These are phyloP conservation scores for Streptopelia turtur DNA, from an alignment of 2,797 vertebrate species.

Conservation along the genomic window DNA sequence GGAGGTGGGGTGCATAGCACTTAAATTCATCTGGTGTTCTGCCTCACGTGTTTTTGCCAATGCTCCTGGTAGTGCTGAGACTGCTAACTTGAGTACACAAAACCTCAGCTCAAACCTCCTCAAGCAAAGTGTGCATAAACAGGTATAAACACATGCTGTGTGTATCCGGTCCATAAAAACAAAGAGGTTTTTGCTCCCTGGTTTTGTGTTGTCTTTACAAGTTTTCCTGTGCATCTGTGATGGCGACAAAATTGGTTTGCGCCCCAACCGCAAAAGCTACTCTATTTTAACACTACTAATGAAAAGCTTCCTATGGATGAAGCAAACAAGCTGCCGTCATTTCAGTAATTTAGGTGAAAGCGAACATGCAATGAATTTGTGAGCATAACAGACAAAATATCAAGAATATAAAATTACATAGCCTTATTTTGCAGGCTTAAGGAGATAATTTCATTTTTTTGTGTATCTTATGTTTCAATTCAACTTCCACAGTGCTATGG, in stretches of 20 bases:
- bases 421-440: neutral
- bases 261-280: rapidly evolving
- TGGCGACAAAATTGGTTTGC: neutral
- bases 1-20: rapidly evolving
- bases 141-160: rapidly evolving
- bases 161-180: neutral
- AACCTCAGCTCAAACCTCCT: rapidly evolving
- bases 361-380: neutral
- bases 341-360: neutral
- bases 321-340: neutral
- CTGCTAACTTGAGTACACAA: rapidly evolving
- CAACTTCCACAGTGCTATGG: neutral
- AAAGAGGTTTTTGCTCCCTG: neutral
- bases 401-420: neutral
- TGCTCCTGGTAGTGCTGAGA: neutral
- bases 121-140: rapidly evolving
- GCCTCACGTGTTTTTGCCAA: neutral
- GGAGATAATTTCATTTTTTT: neutral
- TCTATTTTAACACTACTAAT: neutral
- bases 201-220: neutral
- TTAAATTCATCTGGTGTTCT: rapidly evolving
- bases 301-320: neutral
- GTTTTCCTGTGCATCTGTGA: neutral
- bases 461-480: neutral
- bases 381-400: neutral